Evolutionary conservation across 1,140 invertebrate species (phyloP), one percentile per base, ranked within the genome.

Genomic region (Leucophenga varia): DNA sequence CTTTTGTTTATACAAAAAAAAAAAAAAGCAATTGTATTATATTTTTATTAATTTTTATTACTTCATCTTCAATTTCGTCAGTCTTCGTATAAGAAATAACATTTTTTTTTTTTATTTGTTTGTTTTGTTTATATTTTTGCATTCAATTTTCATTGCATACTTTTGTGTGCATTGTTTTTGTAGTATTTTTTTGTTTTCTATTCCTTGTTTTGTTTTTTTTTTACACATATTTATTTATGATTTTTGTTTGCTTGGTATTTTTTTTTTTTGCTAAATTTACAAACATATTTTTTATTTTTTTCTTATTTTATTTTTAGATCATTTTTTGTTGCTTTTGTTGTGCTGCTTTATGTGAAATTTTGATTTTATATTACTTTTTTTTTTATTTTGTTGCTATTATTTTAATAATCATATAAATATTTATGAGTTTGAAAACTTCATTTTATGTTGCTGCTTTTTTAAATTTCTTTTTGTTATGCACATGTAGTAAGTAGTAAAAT

Each of bases 1-100:
- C 28, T 7, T 38, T 20, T 20, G 12, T 3, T n/a, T n/a, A n/a
- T n/a, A n/a, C n/a, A n/a, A n/a, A n/a, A n/a, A n/a, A n/a, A n/a
- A 25, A 25, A 25, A 6, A 10, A 25, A 25, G 22, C 22, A 25
- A 25, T 25, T 10, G 22, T 10, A 25, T 52, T 49, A 54, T 59
- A 56, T 52, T 55, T 55, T 53, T 59, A 47, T 71, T 59, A 53
- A 39, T 55, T 58, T 64, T 59, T 58, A 32, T 56, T 59, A 61
- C 53, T 49, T 45, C 64, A 52, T 65, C 69, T 69, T 68, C 65
- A 14, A 59, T 56, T 61, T 51, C 59, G 61, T 72, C 69, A 72
- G 69, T 72, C 69, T 72, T 72, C 70, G 69, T 72, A 72, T 72
- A 72, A 72, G 69, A 72, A 72, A 72, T 72, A 72, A 72, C 69